A percentile compares a stretch with the other conserved stretches of the same genome.
Evolutionary conservation across 2,113 vertebrate genomes (phyloP).

Genomic region (Nannobrachium achirus): DNA sequence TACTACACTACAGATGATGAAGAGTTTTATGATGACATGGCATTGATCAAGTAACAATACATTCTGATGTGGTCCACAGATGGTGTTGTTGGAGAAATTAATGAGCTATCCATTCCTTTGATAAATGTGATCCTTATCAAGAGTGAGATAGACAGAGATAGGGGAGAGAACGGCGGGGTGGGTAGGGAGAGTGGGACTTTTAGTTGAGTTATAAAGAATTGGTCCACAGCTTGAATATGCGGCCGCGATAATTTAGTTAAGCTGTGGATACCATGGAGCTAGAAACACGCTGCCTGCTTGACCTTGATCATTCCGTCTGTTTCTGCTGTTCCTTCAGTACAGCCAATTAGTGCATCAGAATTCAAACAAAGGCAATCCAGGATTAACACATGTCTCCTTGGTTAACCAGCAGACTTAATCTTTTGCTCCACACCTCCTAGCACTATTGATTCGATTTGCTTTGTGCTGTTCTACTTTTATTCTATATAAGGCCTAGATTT

Average conservation of each 20-base stretch:
- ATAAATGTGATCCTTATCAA: slow-evolving; percentile 47
- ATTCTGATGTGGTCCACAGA: slow-evolving; percentile 34
- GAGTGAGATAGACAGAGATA: background rate
- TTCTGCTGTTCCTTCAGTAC: slow-evolving; percentile 32
- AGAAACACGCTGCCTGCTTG: slow-evolving; percentile 21
- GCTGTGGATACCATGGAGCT: slow-evolving; percentile 3
- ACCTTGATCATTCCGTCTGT: slow-evolving; percentile 16
- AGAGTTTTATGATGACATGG: slow-evolving; percentile 39
- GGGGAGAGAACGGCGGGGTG: slow-evolving; percentile 13
- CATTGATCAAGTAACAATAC: slow-evolving; percentile 38
- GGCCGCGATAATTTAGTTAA: slow-evolving; percentile 20
- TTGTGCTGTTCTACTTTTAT: slow-evolving; percentile 14
- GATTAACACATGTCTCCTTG: slow-evolving; percentile 40
- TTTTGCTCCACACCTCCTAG: slow-evolving; percentile 11
- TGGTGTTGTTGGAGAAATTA: slow-evolving; percentile 52
- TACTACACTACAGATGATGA: slow-evolving; percentile 34
- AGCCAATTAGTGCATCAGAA: slow-evolving; percentile 34
- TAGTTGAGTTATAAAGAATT: background rate
- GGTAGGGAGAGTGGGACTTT: background rate
- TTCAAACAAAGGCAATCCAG: slow-evolving; percentile 33
- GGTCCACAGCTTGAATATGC: slow-evolving; percentile 2
- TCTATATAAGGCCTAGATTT: slow-evolving; percentile 1
- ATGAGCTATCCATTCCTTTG: slow-evolving; percentile 42
- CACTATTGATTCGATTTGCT: slow-evolving; percentile 21
- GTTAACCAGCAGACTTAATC: slow-evolving; percentile 40